A percentile compares a stretch with the other conserved stretches of the same genome.
These are phyloP conservation scores for Cynopterus brachyotis DNA, from an alignment of 2,113 vertebrate species.

Conservation along the genomic window DNA sequence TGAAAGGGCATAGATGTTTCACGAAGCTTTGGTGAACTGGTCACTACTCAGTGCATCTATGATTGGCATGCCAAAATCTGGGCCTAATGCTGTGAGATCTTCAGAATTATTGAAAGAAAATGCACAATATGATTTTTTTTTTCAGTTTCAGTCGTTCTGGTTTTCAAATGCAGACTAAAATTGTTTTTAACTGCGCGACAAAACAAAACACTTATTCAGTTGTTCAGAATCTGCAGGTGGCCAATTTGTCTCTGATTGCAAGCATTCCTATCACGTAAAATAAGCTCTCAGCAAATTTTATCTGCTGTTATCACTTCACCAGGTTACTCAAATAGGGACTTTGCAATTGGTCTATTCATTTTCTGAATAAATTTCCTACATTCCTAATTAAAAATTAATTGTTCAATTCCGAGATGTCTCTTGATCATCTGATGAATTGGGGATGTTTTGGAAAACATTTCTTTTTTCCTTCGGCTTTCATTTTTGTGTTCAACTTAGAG, in stretches of 20 bases:
- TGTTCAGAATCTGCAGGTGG: conserved; percentile 42
- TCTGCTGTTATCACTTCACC: background rate
- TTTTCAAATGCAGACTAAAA: conserved; percentile 37
- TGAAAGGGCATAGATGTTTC: background rate
- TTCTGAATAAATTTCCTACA: background rate
- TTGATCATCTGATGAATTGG: background rate
- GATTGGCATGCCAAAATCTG: background rate
- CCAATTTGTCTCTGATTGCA: conserved; percentile 23
- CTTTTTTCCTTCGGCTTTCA: background rate
- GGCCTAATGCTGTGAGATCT: background rate
- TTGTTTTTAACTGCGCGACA: background rate
- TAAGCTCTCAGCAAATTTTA: background rate
- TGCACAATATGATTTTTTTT: background rate
- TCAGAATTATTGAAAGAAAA: background rate
- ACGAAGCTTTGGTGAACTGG: background rate
- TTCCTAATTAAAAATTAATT: background rate
- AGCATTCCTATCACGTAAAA: background rate
- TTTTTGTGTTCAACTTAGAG: background rate
- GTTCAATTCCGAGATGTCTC: background rate
- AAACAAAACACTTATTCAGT: conserved; percentile 21
- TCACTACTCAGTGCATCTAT: background rate
- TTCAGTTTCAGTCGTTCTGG: background rate
- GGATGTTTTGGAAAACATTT: conserved; percentile 12
- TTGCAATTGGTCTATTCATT: background rate
- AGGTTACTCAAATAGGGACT: conserved; percentile 5